Percentiles rank a stretch among this genome's conserved stretches.
phyloP scores from a whole-genome alignment of 2,113 vertebrate genomes.

The Rutilus rutilus region DNA sequence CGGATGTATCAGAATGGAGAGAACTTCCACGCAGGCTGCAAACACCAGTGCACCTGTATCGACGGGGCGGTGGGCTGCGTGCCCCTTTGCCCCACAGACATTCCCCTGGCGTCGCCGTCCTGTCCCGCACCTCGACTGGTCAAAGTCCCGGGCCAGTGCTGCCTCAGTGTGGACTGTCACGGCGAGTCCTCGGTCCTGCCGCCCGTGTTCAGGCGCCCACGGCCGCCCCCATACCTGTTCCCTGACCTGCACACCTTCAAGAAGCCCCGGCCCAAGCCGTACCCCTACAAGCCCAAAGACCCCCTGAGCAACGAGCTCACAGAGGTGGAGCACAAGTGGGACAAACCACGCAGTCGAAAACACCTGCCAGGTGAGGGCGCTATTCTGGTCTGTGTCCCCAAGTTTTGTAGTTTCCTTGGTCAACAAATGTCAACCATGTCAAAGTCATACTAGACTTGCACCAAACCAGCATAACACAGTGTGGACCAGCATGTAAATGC shows the following conservation, averaged over 20 bases:
- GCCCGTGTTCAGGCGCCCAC: conserved; percentile 52
- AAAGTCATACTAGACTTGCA: background rate
- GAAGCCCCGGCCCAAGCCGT: conserved; percentile 65
- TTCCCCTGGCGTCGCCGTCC: conserved; percentile 72
- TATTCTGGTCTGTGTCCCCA: background rate
- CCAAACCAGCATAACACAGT: background rate
- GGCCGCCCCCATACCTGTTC: conserved; percentile 59
- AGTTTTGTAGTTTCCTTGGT: background rate
- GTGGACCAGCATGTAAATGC: background rate
- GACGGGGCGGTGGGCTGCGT: conserved; percentile 83
- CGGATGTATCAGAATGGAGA: conserved; percentile 82
- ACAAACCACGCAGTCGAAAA: conserved; percentile 67
- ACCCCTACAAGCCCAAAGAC: conserved; percentile 58
- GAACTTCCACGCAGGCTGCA: conserved; percentile 80
- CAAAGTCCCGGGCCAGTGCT: conserved; percentile 81
- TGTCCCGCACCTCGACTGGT: conserved; percentile 77
- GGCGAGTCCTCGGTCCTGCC: conserved; percentile 61
- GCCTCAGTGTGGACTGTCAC: conserved; percentile 76
- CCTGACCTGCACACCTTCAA: conserved; percentile 59
- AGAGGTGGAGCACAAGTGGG: conserved; percentile 70
- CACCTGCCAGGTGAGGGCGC: conserved; percentile 69
- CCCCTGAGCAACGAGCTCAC: conserved; percentile 71
- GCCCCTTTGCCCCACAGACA: conserved; percentile 78
- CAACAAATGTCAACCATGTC: background rate
- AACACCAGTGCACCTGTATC: conserved; percentile 85